A percentile compares a stretch with the other conserved stretches of the same genome.
phyloP scores from a whole-genome alignment of 1,140 invertebrate species.

The Diorhabda sublineata region DNA sequence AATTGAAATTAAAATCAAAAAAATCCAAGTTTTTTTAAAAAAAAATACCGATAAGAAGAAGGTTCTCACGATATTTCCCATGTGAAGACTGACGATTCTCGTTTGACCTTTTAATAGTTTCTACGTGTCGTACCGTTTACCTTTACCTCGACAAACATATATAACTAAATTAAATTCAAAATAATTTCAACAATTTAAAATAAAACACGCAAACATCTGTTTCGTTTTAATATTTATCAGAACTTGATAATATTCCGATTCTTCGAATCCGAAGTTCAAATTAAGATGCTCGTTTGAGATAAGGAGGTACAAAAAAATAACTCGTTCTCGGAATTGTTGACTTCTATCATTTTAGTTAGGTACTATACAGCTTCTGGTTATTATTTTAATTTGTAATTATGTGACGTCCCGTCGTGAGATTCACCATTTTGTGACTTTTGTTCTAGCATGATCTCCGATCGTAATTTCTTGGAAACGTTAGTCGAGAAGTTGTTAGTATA shows the following conservation, averaged over 20 bases:
- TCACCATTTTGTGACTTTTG: not conserved
- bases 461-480: no score
- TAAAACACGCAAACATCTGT: not conserved
- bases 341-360: not conserved
- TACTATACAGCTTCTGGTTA: not conserved
- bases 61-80: slow-evolving; percentile 9
- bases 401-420: not conserved
- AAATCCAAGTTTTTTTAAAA: no score
- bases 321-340: not conserved
- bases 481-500: no score
- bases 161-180: not conserved
- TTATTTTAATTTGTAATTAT: slow-evolving; percentile 1
- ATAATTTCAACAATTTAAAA: slow-evolving; percentile 10
- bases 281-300: slow-evolving; percentile 17
- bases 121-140: slow-evolving; percentile 7
- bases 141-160: not conserved
- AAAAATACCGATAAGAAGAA: not conserved
- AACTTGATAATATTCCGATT: slow-evolving; percentile 21
- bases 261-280: slow-evolving; percentile 18
- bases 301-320: not conserved
- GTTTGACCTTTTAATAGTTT: slow-evolving; percentile 13
- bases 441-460: no score
- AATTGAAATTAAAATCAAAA: no score
- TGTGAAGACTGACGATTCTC: not conserved
- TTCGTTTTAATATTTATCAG: slow-evolving; percentile 22